These are phyloP conservation scores for Apostichopus parvimensis DNA, from an alignment of 35 echinoderm and acorn worm genomes.

Conservation along the genomic window DNA sequence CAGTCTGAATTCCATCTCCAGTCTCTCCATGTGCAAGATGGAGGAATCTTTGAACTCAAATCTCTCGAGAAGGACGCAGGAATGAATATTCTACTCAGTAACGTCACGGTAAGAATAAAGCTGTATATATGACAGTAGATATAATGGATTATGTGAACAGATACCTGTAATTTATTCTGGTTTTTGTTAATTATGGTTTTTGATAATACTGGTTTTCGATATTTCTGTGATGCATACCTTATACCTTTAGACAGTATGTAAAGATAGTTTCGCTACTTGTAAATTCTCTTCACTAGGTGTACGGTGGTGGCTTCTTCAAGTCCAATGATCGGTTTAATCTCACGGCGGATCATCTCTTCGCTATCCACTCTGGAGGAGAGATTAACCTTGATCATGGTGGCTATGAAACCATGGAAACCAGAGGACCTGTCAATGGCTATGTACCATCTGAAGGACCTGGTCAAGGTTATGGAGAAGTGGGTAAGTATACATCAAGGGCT, in stretches of 20 bases:
- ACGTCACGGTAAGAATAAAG: constrained; percentile 71
- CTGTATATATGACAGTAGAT: too few relatives aligned
- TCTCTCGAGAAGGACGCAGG: constrained; percentile 56
- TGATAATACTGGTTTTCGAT: too few relatives aligned
- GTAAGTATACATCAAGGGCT: neutral
- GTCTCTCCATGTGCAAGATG: constrained; percentile 81
- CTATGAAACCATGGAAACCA: constrained; percentile 63
- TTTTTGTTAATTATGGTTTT: too few relatives aligned
- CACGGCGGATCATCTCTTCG: constrained; percentile 70
- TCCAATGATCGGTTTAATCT: constrained; percentile 83
- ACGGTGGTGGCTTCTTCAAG: constrained; percentile 84
- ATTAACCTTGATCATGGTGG: constrained; percentile 86
- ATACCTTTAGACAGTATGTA: too few relatives aligned
- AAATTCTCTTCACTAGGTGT: constrained; percentile 49
- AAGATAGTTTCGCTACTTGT: too few relatives aligned
- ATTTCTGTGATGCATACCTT: too few relatives aligned
- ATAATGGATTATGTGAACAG: too few relatives aligned
- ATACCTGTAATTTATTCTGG: too few relatives aligned
- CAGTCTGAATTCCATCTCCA: constrained; percentile 58
- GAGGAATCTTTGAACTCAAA: constrained; percentile 76
- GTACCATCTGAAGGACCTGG: constrained; percentile 66
- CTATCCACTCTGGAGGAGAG: constrained; percentile 86
- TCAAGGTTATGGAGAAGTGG: constrained; percentile 74
- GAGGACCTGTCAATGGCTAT: constrained; percentile 43
- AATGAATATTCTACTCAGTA: constrained; percentile 66